A percentile compares a stretch with the other conserved stretches of the same genome.
These are phyloP conservation scores for Mimas tiliae DNA, from an alignment of 2,888 invertebrate species.

Conservation along the genomic window DNA sequence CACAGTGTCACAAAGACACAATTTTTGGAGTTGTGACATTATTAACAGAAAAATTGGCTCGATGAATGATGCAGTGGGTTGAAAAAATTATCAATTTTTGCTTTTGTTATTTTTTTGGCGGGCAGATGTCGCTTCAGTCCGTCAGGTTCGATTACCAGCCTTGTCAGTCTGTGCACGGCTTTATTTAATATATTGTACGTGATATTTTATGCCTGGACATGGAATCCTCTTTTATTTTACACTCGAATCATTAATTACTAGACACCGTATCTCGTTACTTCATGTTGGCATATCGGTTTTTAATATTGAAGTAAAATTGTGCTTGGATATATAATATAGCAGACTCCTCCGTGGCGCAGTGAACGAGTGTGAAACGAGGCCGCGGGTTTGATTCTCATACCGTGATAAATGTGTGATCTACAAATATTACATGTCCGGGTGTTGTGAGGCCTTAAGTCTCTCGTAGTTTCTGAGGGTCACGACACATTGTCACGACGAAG, in stretches of 20 bases:
- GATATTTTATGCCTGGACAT: slow-evolving; percentile 63
- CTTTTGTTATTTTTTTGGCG: slow-evolving; percentile 68
- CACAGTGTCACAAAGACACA: slow-evolving; percentile 57
- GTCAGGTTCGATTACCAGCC: slow-evolving; percentile 74
- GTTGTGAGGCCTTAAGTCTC: too few species aligned
- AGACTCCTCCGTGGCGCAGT: background rate
- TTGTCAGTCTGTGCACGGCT: slow-evolving; percentile 72
- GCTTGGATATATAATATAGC: background rate
- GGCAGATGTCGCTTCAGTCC: slow-evolving; percentile 70
- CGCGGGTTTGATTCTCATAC: too few species aligned
- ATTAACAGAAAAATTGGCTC: slow-evolving; percentile 77
- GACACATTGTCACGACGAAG: too few species aligned
- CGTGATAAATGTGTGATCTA: too few species aligned
- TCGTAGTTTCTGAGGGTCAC: too few species aligned
- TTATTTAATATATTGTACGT: slow-evolving; percentile 72
- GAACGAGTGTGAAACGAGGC: too few species aligned
- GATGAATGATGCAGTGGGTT: slow-evolving; percentile 48
- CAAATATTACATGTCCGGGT: too few species aligned
- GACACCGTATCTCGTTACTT: slow-evolving; percentile 7
- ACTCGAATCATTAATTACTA: slow-evolving; percentile 44
- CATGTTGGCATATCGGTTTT: background rate
- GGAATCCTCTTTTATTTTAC: slow-evolving; percentile 48
- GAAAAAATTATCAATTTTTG: slow-evolving; percentile 59
- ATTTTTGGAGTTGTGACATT: slow-evolving; percentile 72
- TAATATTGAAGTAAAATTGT: background rate